These are phyloP conservation scores for Philypnodon macrostomus DNA, from an alignment of 2,797 vertebrate species.

Conservation along the genomic window DNA sequence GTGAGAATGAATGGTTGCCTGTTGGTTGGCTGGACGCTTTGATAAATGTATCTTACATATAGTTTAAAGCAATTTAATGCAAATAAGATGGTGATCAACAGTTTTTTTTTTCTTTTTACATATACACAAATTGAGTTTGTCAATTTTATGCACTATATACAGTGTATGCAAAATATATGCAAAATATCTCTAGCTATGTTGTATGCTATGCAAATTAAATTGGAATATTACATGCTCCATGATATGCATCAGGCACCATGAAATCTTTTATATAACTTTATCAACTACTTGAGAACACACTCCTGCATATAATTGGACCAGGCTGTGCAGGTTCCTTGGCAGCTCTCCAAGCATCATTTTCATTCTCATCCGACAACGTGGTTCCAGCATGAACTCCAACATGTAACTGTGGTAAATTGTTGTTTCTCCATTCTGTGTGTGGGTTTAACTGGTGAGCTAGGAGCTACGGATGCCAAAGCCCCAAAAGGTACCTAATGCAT, in stretches of 20 bases:
- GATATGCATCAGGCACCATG: not conserved
- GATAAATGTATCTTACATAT: no score
- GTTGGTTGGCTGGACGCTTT: no score
- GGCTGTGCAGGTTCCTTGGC: not conserved
- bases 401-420: conserved; percentile 33
- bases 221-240: no score
- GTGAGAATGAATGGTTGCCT: no score
- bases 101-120: no score
- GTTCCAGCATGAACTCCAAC: conserved; percentile 32
- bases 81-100: no score
- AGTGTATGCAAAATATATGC: no score
- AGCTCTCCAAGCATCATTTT: conserved; percentile 21
- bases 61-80: no score
- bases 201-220: no score
- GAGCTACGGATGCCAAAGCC: not conserved
- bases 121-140: no score
- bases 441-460: conserved; percentile 7
- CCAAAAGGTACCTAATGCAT: not conserved
- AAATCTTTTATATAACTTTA: conserved; percentile 6
- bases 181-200: no score
- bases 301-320: not conserved
- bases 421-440: conserved; percentile 20
- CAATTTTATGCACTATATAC: no score
- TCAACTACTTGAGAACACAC: conserved; percentile 18
- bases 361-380: conserved; percentile 14